Conservation (phyloP, 2,113 vertebrate species). For the Hydrolagus affinis region DNA sequence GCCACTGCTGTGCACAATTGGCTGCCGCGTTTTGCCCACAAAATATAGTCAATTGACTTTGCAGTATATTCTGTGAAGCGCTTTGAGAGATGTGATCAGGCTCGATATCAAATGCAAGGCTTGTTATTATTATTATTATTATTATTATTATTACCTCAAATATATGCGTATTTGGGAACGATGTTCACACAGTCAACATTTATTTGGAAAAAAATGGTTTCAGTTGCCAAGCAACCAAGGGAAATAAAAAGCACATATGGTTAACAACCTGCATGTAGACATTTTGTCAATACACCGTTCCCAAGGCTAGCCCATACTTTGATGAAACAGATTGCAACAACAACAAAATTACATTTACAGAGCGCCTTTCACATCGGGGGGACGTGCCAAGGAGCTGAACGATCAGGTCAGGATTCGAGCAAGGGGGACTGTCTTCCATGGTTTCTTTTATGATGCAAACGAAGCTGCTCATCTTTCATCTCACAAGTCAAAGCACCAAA, state of each 20-base stretch:
- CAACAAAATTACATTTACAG: too few relatives aligned
- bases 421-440: neutral
- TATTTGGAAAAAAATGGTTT: slow-evolving; percentile 56
- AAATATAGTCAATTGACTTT: neutral
- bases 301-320: slow-evolving; percentile 54
- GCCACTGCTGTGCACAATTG: too few relatives aligned
- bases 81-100: neutral
- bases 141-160: neutral
- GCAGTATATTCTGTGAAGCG: neutral
- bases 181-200: slow-evolving; percentile 58
- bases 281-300: slow-evolving; percentile 69
- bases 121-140: too few relatives aligned
- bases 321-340: neutral
- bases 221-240: slow-evolving; percentile 65
- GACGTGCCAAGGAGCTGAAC: too few relatives aligned
- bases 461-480: slow-evolving; percentile 4
- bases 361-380: too few relatives aligned
- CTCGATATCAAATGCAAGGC: too few relatives aligned
- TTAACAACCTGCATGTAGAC: slow-evolving; percentile 69
- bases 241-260: slow-evolving; percentile 64
- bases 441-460: neutral
- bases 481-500: too few relatives aligned
- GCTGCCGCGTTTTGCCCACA: neutral
- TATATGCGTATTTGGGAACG: slow-evolving; percentile 31
- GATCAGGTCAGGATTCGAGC: too few relatives aligned